These are phyloP conservation scores for Esox masquinongy DNA, from an alignment of 2,797 vertebrate species.

Conservation along the genomic window DNA sequence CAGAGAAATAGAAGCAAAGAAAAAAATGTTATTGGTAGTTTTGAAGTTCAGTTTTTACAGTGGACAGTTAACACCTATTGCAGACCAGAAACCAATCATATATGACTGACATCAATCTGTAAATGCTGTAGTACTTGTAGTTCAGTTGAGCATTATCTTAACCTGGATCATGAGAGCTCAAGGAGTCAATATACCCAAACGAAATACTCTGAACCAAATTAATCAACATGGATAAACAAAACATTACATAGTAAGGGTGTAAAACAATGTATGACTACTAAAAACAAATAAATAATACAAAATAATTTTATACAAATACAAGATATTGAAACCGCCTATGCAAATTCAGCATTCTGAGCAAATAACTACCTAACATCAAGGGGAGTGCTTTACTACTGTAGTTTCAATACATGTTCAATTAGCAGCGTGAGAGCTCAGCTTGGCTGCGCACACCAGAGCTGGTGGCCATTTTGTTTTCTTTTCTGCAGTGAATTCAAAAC, in stretches of 20 bases:
- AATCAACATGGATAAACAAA: no score
- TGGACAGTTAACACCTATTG: neutral
- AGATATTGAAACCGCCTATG: neutral
- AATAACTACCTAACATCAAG: constrained; percentile 15
- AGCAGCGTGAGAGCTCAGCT: constrained; percentile 62
- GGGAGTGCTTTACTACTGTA: constrained; percentile 19
- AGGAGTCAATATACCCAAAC: neutral
- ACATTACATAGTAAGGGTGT: neutral
- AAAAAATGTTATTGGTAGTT: neutral
- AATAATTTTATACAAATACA: neutral
- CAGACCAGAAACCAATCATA: neutral
- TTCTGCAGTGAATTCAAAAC: constrained; percentile 55
- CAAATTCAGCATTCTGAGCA: constrained; percentile 5
- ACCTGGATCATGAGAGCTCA: neutral
- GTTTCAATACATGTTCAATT: constrained; percentile 53
- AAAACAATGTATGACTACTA: neutral
- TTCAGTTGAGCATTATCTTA: constrained; percentile 19
- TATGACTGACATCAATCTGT: neutral
- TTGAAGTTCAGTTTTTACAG: neutral
- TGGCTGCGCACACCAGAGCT: constrained; percentile 58
- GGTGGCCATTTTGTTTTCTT: constrained; percentile 69
- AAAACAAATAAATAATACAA: neutral
- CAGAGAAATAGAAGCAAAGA: neutral
- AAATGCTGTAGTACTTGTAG: neutral
- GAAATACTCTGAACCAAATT: neutral